Evolutionary conservation across 2,797 vertebrate species (phyloP).

Genomic region (Scyliorhinus canicula): DNA sequence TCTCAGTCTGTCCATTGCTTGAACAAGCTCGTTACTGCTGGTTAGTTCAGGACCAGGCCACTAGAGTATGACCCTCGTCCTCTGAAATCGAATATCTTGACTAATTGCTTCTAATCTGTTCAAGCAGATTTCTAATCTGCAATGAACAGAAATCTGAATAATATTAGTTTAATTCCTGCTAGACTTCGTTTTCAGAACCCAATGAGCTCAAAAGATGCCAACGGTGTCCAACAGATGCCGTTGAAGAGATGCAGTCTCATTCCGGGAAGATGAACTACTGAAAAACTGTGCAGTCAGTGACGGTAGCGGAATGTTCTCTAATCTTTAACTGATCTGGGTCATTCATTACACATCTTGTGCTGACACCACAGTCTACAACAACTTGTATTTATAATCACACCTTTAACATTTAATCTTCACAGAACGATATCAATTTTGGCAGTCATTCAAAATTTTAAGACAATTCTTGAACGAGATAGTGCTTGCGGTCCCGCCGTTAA

Average conservation of each 20-base stretch:
- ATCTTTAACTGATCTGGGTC: neutral
- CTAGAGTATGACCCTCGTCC: neutral
- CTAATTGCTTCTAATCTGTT: neutral
- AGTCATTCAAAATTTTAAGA: neutral
- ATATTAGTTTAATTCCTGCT: neutral
- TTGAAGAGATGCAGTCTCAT: neutral
- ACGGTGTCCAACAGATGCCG: neutral
- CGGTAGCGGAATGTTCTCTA: neutral
- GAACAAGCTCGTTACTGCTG: neutral
- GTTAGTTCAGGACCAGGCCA: neutral
- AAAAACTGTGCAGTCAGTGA: neutral
- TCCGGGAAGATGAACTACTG: neutral
- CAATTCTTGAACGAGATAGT: neutral
- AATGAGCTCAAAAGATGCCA: neutral
- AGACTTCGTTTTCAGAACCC: neutral
- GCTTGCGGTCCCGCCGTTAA: neutral
- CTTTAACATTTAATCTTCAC: neutral
- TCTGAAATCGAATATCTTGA: neutral
- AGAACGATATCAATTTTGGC: neutral
- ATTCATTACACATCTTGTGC: neutral
- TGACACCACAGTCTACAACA: neutral
- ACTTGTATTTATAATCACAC: neutral
- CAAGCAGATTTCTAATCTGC: neutral
- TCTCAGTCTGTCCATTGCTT: neutral
- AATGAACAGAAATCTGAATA: neutral